phyloP scores from a whole-genome alignment of 92 coral and sea anemone species.

The Isaurus tuberculatus region DNA sequence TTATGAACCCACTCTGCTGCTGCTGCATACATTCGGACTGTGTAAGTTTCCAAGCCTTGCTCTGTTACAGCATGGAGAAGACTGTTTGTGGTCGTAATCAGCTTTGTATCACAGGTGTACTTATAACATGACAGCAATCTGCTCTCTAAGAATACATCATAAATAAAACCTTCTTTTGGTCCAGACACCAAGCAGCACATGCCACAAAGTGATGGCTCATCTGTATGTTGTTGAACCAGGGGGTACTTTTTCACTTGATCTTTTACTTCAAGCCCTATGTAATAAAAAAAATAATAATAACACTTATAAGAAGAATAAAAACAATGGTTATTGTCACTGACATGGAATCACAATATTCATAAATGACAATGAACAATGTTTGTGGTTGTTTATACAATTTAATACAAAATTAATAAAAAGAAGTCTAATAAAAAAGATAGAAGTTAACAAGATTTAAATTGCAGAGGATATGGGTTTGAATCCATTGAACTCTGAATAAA shows the following conservation, averaged over 20 bases:
- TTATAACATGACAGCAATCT: slow-evolving; percentile 77
- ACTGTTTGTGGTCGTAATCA: slow-evolving; percentile 71
- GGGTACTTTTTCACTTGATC: slow-evolving; percentile 60
- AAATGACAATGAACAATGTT: too few relatives aligned
- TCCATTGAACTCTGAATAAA: too few relatives aligned
- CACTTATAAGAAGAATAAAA: neutral
- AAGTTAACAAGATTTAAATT: too few relatives aligned
- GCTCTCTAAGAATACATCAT: slow-evolving; percentile 74
- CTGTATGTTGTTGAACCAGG: slow-evolving; percentile 45
- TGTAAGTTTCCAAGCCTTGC: slow-evolving; percentile 89
- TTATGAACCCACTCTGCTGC: slow-evolving; percentile 72
- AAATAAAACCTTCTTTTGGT: slow-evolving; percentile 89
- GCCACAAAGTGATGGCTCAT: slow-evolving; percentile 79
- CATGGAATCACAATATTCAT: too few relatives aligned
- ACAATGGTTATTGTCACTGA: neutral
- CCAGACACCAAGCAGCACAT: slow-evolving; percentile 92
- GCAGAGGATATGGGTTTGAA: too few relatives aligned
- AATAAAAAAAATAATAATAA: neutral
- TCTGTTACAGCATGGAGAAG: slow-evolving; percentile 89
- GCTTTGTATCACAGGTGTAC: slow-evolving; percentile 80
- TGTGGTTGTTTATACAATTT: too few relatives aligned
- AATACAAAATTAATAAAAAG: too few relatives aligned
- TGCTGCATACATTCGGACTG: slow-evolving; percentile 87
- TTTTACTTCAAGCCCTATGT: slow-evolving; percentile 65
- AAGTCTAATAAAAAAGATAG: too few relatives aligned